phyloP scores from a whole-genome alignment of 1,140 invertebrate species.

The Sminthurides bifidus region DNA sequence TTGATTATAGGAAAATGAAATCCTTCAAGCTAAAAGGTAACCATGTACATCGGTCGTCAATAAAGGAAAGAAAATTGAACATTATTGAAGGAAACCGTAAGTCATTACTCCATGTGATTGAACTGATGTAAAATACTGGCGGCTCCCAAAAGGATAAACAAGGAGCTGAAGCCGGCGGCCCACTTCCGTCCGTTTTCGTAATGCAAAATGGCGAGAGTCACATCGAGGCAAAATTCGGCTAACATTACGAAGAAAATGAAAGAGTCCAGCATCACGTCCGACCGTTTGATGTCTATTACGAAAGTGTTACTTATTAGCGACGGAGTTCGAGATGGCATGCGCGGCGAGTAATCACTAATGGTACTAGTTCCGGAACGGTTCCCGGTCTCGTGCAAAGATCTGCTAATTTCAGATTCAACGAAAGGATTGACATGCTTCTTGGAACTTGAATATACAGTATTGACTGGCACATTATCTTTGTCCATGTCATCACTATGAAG shows the following conservation, averaged over 20 bases:
- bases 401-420: too few species aligned
- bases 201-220: slow-evolving; percentile 11
- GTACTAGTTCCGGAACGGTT: too few species aligned
- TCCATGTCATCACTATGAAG: too few species aligned
- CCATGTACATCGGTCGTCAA: too few species aligned
- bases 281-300: slow-evolving; percentile 2
- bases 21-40: too few species aligned
- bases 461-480: too few species aligned
- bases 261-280: slow-evolving; percentile 14
- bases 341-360: neutral
- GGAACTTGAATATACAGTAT: too few species aligned
- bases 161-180: slow-evolving; percentile 10
- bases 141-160: slow-evolving; percentile 15
- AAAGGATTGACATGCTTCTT: too few species aligned
- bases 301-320: neutral
- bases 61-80: neutral
- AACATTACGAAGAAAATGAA: slow-evolving; percentile 14
- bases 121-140: slow-evolving; percentile 18
- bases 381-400: too few species aligned
- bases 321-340: too few species aligned
- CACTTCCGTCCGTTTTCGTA: slow-evolving; percentile 14
- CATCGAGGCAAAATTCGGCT: slow-evolving; percentile 9
- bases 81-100: neutral
- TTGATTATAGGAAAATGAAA: too few species aligned
- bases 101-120: slow-evolving; percentile 12